phyloP scores from a whole-genome alignment of 2,888 invertebrate species.

The Andrena bicolor region DNA sequence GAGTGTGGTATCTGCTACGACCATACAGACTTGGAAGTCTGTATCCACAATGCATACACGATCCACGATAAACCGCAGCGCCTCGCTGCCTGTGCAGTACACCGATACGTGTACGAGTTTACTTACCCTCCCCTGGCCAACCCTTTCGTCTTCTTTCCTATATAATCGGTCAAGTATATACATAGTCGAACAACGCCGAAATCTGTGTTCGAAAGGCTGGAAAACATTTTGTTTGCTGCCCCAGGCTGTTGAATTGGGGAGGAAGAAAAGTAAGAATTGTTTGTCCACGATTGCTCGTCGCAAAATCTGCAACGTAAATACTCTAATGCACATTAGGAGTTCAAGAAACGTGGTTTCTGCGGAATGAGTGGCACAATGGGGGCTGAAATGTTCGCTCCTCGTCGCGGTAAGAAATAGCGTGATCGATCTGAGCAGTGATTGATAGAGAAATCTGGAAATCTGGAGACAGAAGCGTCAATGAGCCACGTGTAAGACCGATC shows the following conservation, averaged over 20 bases:
- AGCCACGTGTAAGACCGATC: constrained; percentile 73
- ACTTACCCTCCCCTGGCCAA: constrained; percentile 3
- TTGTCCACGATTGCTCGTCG: neutral
- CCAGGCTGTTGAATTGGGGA: neutral
- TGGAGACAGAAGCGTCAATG: constrained; percentile 82
- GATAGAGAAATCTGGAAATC: constrained; percentile 69
- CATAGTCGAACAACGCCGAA: neutral
- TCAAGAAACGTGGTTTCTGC: neutral
- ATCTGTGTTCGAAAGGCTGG: neutral
- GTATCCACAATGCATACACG: constrained; percentile 23
- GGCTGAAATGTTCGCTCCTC: constrained; percentile 45
- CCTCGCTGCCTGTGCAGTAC: constrained; percentile 2
- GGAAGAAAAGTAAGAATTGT: constrained; percentile 6
- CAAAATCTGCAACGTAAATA: neutral
- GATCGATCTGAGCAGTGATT: constrained; percentile 71
- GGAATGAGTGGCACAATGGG: no score
- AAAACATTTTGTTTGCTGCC: neutral
- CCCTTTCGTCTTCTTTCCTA: neutral
- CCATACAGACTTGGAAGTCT: constrained; percentile 28
- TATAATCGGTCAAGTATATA: neutral
- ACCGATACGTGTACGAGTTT: constrained; percentile 27
- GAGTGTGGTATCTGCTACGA: constrained; percentile 25
- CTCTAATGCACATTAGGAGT: neutral
- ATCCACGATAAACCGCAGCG: constrained; percentile 33
- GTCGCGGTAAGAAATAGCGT: constrained; percentile 26